Percentiles rank a stretch among this genome's conserved stretches.
Evolutionary conservation across 2,888 invertebrate genomes (phyloP).

Genomic region (Eupithecia inturbata): DNA sequence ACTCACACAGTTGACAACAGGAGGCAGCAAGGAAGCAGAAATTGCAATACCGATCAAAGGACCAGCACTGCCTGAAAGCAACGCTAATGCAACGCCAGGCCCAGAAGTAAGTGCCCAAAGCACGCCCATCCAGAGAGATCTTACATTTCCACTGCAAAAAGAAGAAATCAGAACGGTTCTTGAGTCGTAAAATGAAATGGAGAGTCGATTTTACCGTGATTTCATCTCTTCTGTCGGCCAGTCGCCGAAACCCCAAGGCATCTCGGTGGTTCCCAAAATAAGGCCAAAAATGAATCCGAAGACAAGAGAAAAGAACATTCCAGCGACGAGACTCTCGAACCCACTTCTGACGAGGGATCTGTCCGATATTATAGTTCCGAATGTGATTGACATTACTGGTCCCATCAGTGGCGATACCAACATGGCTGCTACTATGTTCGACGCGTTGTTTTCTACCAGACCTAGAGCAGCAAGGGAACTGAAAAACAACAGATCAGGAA

Average conservation of each 20-base stretch:
- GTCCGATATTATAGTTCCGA: slow-evolving; percentile 91
- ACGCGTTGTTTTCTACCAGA: slow-evolving; percentile 92
- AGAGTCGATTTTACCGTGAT: slow-evolving; percentile 81
- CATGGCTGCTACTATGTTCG: slow-evolving; percentile 91
- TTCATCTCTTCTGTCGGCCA: slow-evolving; percentile 93
- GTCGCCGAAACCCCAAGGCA: slow-evolving; percentile 90
- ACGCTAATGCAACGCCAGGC: slow-evolving; percentile 92
- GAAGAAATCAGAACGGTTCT: no score
- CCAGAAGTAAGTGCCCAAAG: slow-evolving; percentile 90
- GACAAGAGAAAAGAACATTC: slow-evolving; percentile 89
- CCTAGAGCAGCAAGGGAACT: slow-evolving; percentile 93
- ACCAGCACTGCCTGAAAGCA: slow-evolving; percentile 92
- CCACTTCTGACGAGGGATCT: slow-evolving; percentile 87
- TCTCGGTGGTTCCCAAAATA: slow-evolving; percentile 88
- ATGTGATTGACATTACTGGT: slow-evolving; percentile 94
- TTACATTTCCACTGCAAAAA: slow-evolving; percentile 86
- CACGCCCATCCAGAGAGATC: slow-evolving; percentile 90
- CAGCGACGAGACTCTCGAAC: slow-evolving; percentile 87
- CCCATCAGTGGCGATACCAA: slow-evolving; percentile 91
- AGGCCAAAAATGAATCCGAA: slow-evolving; percentile 93
- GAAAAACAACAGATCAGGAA: slow-evolving; percentile 40
- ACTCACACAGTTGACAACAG: slow-evolving; percentile 93
- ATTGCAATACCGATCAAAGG: slow-evolving; percentile 95
- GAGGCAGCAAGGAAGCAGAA: slow-evolving; percentile 93
- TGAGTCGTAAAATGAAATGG: neutral